Evolutionary conservation across 2,888 invertebrate genomes (phyloP).

Genomic region (Drosophila meridionalis): DNA sequence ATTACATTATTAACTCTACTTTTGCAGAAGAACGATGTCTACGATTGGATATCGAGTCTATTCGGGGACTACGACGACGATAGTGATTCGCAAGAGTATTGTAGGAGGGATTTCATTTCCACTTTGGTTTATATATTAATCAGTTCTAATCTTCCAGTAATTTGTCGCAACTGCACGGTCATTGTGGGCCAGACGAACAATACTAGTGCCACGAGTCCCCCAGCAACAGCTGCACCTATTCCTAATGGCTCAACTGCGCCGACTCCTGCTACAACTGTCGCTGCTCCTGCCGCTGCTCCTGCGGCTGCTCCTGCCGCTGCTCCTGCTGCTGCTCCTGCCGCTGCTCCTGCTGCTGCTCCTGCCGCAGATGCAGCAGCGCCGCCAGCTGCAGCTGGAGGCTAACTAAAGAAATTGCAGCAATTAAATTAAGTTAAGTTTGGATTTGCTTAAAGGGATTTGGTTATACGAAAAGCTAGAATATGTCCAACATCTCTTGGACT

Average conservation of each 20-base stretch:
- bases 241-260: constrained; percentile 1
- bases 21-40: constrained; percentile 39
- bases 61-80: constrained; percentile 43
- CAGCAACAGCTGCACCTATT: constrained; percentile 19
- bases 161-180: constrained; percentile 77
- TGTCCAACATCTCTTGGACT: neutral
- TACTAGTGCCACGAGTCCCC: constrained; percentile 9
- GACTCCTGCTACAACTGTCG: too few relatives aligned
- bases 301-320: neutral
- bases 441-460: constrained; percentile 40
- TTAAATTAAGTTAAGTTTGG: neutral
- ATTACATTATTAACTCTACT: neutral
- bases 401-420: neutral
- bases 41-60: constrained; percentile 44
- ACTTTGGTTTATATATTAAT: neutral
- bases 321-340: constrained; percentile 1
- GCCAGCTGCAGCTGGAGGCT: neutral
- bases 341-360: neutral
- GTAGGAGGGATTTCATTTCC: constrained; percentile 32
- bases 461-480: constrained; percentile 44
- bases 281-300: constrained; percentile 1
- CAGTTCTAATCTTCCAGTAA: constrained; percentile 50
- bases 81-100: constrained; percentile 43
- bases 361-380: neutral
- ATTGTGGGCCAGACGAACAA: constrained; percentile 41